phyloP scores from a whole-genome alignment of 92 coral and sea anemone species.

The Palythoa grandiflora region DNA sequence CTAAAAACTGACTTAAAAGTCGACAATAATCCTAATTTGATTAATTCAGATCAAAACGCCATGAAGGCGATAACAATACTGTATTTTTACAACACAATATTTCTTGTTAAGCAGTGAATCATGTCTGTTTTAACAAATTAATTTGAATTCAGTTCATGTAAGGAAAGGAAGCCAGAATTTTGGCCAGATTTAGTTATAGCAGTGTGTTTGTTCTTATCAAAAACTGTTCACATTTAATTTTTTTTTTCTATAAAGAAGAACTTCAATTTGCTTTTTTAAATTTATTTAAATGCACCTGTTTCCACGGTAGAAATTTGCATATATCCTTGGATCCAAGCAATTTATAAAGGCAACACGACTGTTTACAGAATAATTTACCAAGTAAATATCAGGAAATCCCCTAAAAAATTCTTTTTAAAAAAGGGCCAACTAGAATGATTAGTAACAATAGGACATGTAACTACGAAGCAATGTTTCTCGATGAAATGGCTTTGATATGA shows the following conservation, averaged over 20 bases:
- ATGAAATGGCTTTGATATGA: neutral
- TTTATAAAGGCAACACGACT: constrained; percentile 2
- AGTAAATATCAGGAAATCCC: neutral
- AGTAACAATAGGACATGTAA: neutral
- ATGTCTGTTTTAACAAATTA: too few relatives aligned
- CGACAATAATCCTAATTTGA: too few relatives aligned
- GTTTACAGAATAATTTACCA: neutral
- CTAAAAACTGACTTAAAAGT: too few relatives aligned
- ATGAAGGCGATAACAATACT: too few relatives aligned
- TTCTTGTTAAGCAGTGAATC: too few relatives aligned
- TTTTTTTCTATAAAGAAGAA: neutral
- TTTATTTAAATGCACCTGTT: constrained; percentile 31
- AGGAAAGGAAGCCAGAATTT: too few relatives aligned
- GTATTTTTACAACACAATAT: too few relatives aligned
- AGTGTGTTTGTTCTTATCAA: too few relatives aligned
- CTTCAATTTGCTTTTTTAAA: neutral
- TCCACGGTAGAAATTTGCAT: constrained; percentile 27
- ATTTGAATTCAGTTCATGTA: too few relatives aligned
- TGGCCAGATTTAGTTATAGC: too few relatives aligned
- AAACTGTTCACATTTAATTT: too few relatives aligned
- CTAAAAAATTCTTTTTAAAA: neutral
- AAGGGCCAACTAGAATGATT: neutral
- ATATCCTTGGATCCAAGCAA: constrained; percentile 10
- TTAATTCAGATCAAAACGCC: too few relatives aligned
- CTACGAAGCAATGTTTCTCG: neutral